Base-by-base conservation (phyloP, 1,140 invertebrate species). In the Calephelis virginiensis region DNA sequence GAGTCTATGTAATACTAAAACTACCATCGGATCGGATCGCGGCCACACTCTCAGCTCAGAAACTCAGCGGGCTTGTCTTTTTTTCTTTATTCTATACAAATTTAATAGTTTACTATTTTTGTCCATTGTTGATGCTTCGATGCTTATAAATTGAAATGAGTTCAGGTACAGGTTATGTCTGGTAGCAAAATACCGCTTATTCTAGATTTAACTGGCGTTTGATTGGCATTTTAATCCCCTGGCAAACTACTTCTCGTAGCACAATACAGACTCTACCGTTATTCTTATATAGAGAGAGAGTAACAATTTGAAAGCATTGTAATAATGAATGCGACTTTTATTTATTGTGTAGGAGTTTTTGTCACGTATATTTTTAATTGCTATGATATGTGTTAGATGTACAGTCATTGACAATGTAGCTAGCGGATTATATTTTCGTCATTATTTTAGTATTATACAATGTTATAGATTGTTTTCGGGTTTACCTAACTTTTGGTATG, bases 191-290 rank as follows among this genome's bases (percentile, higher is more conserved):
- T 38, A 56, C 53, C 17, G 17, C 37, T 56, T 56, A 38, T 37
- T 56, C 53, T 56, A 56, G 14, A 38, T 56, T 28, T 37, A 1
- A 37, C 9, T 37, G 53, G 17, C 53, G 37, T 37, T 38, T 56
- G 53, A 59, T 59, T 59, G 56, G 38, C 56, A 38, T 59, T 59
- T 59, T 59, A 59, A 59, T 59, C 56, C 56, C 37, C 14, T 59
- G 17, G 56, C 38, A 59, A 59, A 59, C 56, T 38, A 59, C 56
- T 59, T 59, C 11, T 59, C 28, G 38, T 59, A 37, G 56, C n/a
- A 59, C 56, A 59, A 59, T 59, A 38, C 56, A 59, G 37, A 59
- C 37, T 59, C n/a, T 5, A 59, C 56, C 56, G 56, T 59, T 59
- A 59, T 40, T 7, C 56, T 40, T 59, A n/a, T 59, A 37, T 59